phyloP scores from a whole-genome alignment of 2,113 vertebrate genomes.

The Nettapus auritus region DNA sequence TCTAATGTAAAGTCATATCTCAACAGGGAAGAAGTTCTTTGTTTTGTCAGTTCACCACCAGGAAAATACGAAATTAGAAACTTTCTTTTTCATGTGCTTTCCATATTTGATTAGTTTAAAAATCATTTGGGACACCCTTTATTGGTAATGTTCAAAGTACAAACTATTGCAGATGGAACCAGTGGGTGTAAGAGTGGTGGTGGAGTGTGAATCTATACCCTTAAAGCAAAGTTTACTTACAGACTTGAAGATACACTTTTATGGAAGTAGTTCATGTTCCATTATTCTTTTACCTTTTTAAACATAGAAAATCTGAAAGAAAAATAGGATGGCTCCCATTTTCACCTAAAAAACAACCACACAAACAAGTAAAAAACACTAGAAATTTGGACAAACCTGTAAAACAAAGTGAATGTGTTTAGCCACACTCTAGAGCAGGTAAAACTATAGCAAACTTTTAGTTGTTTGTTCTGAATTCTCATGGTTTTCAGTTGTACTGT shows the following conservation, averaged over 20 bases:
- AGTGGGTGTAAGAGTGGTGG: too few species aligned
- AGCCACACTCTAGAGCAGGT: neutral
- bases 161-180: neutral
- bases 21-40: neutral
- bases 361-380: neutral
- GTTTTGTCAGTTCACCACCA: neutral
- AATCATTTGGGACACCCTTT: neutral
- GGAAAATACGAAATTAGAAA: neutral
- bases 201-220: too few species aligned
- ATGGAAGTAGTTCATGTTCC: too few species aligned
- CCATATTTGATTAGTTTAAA: neutral
- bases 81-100: neutral
- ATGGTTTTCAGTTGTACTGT: neutral
- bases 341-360: neutral
- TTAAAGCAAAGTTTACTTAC: neutral
- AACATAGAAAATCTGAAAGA: neutral
- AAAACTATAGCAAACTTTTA: neutral
- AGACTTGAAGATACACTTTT: neutral
- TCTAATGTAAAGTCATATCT: neutral
- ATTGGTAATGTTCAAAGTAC: neutral
- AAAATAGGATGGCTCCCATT: neutral
- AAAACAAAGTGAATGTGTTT: neutral
- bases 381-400: neutral
- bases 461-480: neutral
- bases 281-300: neutral